phyloP scores from a whole-genome alignment of 2,797 vertebrate genomes.

The Botia almorhae region DNA sequence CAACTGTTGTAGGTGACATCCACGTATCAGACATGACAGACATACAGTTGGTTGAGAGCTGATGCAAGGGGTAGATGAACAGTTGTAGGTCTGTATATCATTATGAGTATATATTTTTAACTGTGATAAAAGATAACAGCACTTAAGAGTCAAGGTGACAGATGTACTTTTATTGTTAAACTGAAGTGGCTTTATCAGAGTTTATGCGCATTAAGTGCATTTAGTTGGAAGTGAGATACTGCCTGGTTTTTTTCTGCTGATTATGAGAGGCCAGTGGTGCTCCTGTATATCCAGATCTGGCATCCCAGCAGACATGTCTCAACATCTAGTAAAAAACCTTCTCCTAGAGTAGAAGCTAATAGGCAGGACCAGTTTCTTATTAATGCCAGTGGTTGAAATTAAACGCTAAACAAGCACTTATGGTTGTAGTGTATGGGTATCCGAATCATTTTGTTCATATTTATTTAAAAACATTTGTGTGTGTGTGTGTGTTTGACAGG shows the following conservation, averaged over 20 bases:
- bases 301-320: neutral
- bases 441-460: neutral
- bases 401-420: too few relatives aligned
- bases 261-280: neutral
- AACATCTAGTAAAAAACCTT: too few relatives aligned
- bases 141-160: constrained; percentile 22
- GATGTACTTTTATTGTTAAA: neutral
- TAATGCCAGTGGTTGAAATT: too few relatives aligned
- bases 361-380: too few relatives aligned
- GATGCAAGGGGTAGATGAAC: constrained; percentile 4
- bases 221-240: neutral
- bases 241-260: constrained; percentile 11
- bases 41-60: neutral
- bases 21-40: neutral
- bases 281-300: constrained; percentile 58
- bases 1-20: neutral
- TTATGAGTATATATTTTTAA: neutral
- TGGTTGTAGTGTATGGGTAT: neutral
- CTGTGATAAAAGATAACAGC: neutral
- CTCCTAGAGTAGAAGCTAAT: too few relatives aligned
- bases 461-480: neutral
- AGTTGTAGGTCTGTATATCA: neutral
- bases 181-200: constrained; percentile 16
- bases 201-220: constrained; percentile 21
- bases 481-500: constrained; percentile 74